phyloP scores from a whole-genome alignment of 2,797 vertebrate genomes.

The Syndactyla subalaris region DNA sequence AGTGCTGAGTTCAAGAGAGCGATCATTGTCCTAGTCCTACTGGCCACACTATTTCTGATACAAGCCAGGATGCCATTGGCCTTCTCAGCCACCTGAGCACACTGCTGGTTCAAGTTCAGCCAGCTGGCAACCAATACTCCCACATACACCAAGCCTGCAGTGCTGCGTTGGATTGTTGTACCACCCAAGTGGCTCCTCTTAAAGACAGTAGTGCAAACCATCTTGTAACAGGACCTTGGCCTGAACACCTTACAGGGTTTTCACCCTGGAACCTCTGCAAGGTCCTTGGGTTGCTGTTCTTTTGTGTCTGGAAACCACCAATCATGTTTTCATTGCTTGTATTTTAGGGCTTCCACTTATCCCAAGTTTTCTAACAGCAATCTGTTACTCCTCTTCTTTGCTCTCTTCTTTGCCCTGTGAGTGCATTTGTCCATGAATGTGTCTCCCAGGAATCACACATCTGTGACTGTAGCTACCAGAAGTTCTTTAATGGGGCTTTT shows the following conservation, averaged over 20 bases:
- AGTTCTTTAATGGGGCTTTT: not conserved
- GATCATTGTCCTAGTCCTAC: not conserved
- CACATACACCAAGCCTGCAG: not conserved
- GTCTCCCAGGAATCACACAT: not conserved
- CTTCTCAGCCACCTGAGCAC: not conserved
- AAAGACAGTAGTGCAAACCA: not conserved
- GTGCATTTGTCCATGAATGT: accelerated
- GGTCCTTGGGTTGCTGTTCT: not conserved
- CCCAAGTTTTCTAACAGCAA: not conserved
- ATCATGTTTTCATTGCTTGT: not conserved
- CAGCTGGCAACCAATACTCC: not conserved
- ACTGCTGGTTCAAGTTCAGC: not conserved
- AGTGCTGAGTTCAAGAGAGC: not conserved
- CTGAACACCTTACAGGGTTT: not conserved
- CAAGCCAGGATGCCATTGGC: not conserved
- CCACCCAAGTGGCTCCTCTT: not conserved
- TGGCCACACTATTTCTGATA: not conserved
- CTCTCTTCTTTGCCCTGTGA: not conserved
- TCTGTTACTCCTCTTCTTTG: not conserved
- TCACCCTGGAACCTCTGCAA: not conserved
- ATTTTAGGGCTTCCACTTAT: not conserved
- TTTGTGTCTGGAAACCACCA: accelerated
- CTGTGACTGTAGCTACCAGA: not conserved
- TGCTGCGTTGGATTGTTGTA: not conserved
- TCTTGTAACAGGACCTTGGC: not conserved